Percentiles rank a stretch among this genome's conserved stretches.
Evolutionary conservation across 2,113 vertebrate genomes (phyloP).

Genomic region (Anarhynchus alexandrinus): DNA sequence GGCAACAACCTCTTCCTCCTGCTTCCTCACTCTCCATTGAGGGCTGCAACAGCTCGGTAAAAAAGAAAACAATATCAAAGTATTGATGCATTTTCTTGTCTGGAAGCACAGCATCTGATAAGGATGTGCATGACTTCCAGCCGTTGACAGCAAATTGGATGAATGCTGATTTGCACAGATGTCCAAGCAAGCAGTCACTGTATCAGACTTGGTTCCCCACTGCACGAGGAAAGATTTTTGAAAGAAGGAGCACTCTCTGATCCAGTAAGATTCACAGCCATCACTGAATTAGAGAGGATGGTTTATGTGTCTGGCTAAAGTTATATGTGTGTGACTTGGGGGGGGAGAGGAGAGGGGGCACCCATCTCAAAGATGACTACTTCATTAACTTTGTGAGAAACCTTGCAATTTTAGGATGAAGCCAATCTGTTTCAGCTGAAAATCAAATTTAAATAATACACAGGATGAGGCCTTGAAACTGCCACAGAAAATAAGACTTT

Average conservation of each 20-base stretch:
- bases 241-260: background rate
- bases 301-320: background rate
- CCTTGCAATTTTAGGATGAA: background rate
- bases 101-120: background rate
- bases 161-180: background rate
- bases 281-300: background rate
- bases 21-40: background rate
- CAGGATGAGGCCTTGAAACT: background rate
- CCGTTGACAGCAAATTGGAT: background rate
- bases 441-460: background rate
- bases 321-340: background rate
- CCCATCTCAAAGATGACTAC: background rate
- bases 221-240: background rate
- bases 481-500: background rate
- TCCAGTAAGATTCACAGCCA: background rate
- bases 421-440: background rate
- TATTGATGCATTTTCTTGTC: background rate
- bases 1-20: background rate
- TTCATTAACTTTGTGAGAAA: background rate
- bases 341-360: background rate
- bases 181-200: background rate
- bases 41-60: background rate
- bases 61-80: background rate
- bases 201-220: background rate
- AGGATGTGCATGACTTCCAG: background rate